Evolutionary conservation across 2,888 invertebrate species (phyloP), one percentile per base, ranked within the genome.

Genomic region (Notocelia uddmanniana): DNA sequence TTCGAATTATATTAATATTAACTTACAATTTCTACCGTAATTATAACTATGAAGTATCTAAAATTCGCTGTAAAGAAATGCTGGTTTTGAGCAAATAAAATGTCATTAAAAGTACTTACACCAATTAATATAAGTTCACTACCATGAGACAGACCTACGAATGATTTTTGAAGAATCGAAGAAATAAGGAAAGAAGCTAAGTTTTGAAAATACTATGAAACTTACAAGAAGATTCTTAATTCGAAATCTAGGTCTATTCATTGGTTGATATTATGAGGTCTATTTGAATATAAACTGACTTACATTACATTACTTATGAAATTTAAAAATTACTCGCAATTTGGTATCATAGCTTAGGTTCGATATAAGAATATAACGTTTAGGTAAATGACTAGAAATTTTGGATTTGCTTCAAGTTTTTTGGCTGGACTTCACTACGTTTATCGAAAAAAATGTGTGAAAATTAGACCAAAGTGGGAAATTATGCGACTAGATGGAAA

Each of bases 31-130:
- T 83, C 76, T 74, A 80, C 81, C 80, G 83, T 90, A 91, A 87
- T 45, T 68, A 69, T 31, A 73, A 59, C 19, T 58, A 73, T 15
- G 58, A 64, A 68, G 69, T 73, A 73, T 77, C 79, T 86, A 91
- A 83, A 87, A 85, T 88, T 88, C 85, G 80, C 86, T 83, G 82
- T 85, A 86, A 85, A 88, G 87, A 93, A 93, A 93, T 93, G 93
- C 92, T 91, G 82, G 79, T 85, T 91, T 93, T 93, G 93, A 93
- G 93, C 92, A 93, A 93, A 92, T 82, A 85, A 90, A 89, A 89
- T 82, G 80, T 87, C 77, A 73, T 69, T 67, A 59, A 55, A 45
- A 66, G 60, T 58, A 69, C 63, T 63, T 69, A 63, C 21, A 10
- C 13, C n/a, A 34, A 69, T 69, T 52, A 69, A 69, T 63, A 21